phyloP scores from a whole-genome alignment of 2,888 invertebrate genomes.

The Drosophila kuntzei region DNA sequence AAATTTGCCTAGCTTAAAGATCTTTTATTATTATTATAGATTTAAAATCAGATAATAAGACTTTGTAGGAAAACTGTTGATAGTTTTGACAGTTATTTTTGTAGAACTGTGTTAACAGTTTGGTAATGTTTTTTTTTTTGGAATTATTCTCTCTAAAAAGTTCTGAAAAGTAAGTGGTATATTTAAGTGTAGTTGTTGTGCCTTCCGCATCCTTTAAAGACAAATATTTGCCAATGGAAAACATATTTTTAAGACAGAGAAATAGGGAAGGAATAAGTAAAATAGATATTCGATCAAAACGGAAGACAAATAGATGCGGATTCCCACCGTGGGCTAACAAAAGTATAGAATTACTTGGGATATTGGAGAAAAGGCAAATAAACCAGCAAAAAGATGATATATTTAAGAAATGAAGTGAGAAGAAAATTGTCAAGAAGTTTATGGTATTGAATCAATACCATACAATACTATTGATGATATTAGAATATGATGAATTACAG shows the following conservation, averaged over 20 bases:
- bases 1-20: background rate
- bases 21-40: background rate
- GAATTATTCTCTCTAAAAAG: no score
- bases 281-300: background rate
- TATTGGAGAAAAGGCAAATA: background rate
- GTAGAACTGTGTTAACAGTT: no score
- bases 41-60: background rate
- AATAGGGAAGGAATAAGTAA: background rate
- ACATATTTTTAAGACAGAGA: no score
- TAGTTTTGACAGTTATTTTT: no score
- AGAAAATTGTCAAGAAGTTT: no score
- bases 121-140: no score
- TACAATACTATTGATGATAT: background rate
- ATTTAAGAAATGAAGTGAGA: background rate
- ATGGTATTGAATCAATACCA: no score
- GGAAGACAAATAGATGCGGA: background rate
- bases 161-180: no score
- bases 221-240: no score
- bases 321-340: background rate
- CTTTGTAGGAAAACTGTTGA: background rate
- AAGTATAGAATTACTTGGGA: slow-evolving; percentile 11
- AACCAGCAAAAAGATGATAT: background rate
- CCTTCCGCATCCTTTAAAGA: no score
- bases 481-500: no score
- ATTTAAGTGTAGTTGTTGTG: no score